Evolutionary conservation across 2,888 invertebrate genomes (phyloP).

Genomic region (Ctenicera cuprea): DNA sequence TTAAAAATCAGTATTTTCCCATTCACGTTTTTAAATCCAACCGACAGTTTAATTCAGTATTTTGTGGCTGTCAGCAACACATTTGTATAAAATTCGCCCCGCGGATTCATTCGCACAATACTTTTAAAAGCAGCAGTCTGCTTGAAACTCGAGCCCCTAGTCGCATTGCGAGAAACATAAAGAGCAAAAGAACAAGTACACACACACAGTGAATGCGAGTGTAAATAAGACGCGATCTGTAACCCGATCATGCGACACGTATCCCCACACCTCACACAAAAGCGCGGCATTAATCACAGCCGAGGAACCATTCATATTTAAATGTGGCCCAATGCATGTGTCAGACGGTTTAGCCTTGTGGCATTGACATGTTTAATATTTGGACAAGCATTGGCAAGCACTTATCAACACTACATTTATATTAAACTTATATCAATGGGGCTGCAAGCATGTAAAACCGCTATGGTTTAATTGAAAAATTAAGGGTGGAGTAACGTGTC

Average conservation of each 20-base stretch:
- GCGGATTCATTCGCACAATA: too few species aligned
- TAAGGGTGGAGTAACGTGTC: background rate
- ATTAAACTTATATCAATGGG: slow-evolving; percentile 51
- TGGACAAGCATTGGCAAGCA: slow-evolving; percentile 63
- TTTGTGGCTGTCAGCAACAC: slow-evolving; percentile 22
- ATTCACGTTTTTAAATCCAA: background rate
- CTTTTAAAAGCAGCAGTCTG: slow-evolving; percentile 33
- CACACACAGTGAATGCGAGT: slow-evolving; percentile 48
- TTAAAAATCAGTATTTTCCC: too few species aligned
- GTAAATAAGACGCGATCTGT: slow-evolving; percentile 59
- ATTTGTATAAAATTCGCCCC: slow-evolving; percentile 36
- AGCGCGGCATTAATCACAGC: slow-evolving; percentile 61
- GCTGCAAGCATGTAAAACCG: background rate
- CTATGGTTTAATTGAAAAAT: background rate
- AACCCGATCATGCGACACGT: slow-evolving; percentile 63
- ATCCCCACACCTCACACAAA: slow-evolving; percentile 64
- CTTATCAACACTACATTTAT: slow-evolving; percentile 63
- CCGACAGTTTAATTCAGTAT: slow-evolving; percentile 14
- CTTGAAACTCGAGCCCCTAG: slow-evolving; percentile 43
- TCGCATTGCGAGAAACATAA: slow-evolving; percentile 39
- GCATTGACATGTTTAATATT: slow-evolving; percentile 65
- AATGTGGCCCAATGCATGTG: slow-evolving; percentile 57
- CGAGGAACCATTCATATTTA: slow-evolving; percentile 59
- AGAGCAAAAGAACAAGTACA: slow-evolving; percentile 47
- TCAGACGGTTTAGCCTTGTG: slow-evolving; percentile 60